Evolutionary conservation across 2,888 invertebrate species (phyloP).

Genomic region (Idaea straminata): DNA sequence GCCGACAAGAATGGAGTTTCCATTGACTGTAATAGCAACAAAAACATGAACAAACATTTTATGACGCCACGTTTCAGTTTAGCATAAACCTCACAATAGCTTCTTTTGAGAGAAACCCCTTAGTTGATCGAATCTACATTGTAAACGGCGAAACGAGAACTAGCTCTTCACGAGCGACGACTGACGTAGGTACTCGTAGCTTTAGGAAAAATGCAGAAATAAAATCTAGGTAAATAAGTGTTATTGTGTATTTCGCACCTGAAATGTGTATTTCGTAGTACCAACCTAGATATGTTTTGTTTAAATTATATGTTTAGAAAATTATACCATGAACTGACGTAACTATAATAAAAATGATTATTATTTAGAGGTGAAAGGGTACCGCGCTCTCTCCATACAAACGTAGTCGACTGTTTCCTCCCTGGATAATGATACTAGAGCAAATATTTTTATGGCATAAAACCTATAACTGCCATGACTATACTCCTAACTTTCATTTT

Average conservation of each 20-base stretch:
- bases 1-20: neutral
- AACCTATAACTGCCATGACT: too few relatives aligned
- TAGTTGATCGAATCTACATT: conserved; percentile 29
- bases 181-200: conserved; percentile 9
- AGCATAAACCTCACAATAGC: conserved; percentile 25
- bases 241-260: neutral
- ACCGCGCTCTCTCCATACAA: too few relatives aligned
- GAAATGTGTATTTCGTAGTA: neutral
- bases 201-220: conserved; percentile 14
- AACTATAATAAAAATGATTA: too few relatives aligned
- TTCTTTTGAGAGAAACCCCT: conserved; percentile 20
- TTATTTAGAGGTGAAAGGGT: too few relatives aligned
- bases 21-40: neutral
- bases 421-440: too few relatives aligned
- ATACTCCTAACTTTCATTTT: too few relatives aligned
- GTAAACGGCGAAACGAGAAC: conserved; percentile 20
- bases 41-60: conserved; percentile 12
- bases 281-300: too few relatives aligned
- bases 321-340: too few relatives aligned
- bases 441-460: too few relatives aligned
- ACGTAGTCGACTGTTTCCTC: too few relatives aligned
- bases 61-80: conserved; percentile 26
- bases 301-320: too few relatives aligned
- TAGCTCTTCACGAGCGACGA: conserved; percentile 13
- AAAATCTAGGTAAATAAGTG: conserved; percentile 1